A percentile compares a stretch with the other conserved stretches of the same genome.
These are phyloP conservation scores for Paelopatides confundens DNA, from an alignment of 53 echinoderm and acorn worm species.

Conservation along the genomic window DNA sequence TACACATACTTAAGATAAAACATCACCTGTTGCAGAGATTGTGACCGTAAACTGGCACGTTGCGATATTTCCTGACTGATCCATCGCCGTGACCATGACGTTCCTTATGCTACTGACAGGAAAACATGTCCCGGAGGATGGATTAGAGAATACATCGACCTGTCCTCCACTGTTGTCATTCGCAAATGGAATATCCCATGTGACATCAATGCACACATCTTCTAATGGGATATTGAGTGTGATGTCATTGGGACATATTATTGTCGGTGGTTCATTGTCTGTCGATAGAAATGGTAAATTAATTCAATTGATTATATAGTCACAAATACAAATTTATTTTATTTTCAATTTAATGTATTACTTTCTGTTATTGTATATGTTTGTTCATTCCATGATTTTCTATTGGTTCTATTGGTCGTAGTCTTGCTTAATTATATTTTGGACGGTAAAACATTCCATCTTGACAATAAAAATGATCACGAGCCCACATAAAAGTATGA, in stretches of 20 bases:
- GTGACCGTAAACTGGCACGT: conserved; percentile 17
- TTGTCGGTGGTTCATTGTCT: conserved; percentile 18
- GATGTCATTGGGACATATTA: not conserved
- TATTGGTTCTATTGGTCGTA: too few species aligned
- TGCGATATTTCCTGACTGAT: conserved; percentile 1
- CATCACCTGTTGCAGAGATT: conserved; percentile 3
- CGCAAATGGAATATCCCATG: conserved; percentile 5
- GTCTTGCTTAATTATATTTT: too few species aligned
- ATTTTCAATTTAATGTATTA: too few species aligned
- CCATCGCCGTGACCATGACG: conserved; percentile 4
- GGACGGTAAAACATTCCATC: too few species aligned
- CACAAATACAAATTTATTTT: too few species aligned
- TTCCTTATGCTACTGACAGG: conserved; percentile 10
- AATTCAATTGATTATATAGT: too few species aligned
- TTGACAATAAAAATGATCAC: too few species aligned
- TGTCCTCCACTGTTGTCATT: conserved; percentile 15
- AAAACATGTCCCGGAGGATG: conserved; percentile 25
- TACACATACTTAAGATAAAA: too few species aligned
- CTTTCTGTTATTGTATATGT: too few species aligned
- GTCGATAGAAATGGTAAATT: not conserved
- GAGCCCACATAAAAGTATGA: too few species aligned
- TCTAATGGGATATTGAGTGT: not conserved
- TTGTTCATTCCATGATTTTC: too few species aligned
- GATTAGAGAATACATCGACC: not conserved
- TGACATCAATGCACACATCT: conserved; percentile 1